Conservation (phyloP, 2,888 invertebrate genomes). For the Troides helena region DNA sequence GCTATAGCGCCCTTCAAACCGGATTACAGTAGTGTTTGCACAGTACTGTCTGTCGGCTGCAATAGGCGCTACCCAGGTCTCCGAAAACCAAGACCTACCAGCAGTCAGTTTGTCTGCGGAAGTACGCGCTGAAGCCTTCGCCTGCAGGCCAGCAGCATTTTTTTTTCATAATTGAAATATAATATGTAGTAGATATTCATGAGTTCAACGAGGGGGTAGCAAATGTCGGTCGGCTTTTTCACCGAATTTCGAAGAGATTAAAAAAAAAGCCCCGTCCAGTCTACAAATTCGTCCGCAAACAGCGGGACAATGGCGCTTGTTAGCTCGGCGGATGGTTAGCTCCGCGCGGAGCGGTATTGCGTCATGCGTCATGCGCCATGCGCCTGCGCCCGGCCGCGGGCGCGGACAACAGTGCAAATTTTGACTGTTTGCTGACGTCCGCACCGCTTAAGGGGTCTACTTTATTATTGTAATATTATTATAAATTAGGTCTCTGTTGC, state of each 20-base stretch:
- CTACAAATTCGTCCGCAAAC: slow-evolving; percentile 32
- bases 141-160: too few species aligned
- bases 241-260: slow-evolving; percentile 9
- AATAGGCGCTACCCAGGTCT: too few species aligned
- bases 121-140: too few species aligned
- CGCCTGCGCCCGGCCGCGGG: slow-evolving; percentile 1
- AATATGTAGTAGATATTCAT: too few species aligned
- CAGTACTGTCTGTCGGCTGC: too few species aligned
- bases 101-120: too few species aligned
- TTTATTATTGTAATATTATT: neutral
- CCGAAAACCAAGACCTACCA: too few species aligned
- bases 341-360: slow-evolving; percentile 30
- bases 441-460: slow-evolving; percentile 43
- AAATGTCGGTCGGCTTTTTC: slow-evolving; percentile 22
- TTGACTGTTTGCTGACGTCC: slow-evolving; percentile 43
- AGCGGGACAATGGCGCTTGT: slow-evolving; percentile 36
- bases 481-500: too few species aligned
- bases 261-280: slow-evolving; percentile 18
- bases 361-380: slow-evolving; percentile 34
- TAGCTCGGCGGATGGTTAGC: slow-evolving; percentile 37
- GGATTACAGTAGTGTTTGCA: too few species aligned
- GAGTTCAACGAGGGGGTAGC: too few species aligned
- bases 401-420: slow-evolving; percentile 35
- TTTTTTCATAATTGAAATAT: too few species aligned
- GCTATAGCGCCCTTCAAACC: too few species aligned